Percentiles rank a stretch among this genome's conserved stretches.
Conservation (phyloP, 2,797 vertebrate genomes). For the Molossus alvarezi region DNA sequence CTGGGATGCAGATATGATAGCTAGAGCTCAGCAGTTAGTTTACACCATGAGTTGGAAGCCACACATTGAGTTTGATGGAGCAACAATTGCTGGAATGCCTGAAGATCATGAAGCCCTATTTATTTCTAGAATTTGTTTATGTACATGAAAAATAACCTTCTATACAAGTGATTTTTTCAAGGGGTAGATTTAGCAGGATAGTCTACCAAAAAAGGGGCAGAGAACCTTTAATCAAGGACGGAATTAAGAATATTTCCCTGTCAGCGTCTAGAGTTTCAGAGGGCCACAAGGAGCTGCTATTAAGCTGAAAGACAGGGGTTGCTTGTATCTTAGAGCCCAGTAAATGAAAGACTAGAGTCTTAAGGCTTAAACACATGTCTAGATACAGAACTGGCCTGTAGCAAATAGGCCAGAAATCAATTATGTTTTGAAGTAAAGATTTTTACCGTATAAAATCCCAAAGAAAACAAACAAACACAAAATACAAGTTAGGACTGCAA, state of each 20-base stretch:
- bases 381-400: neutral
- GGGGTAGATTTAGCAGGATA: neutral
- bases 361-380: conserved; percentile 45
- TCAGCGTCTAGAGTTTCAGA: neutral
- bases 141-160: neutral
- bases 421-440: neutral
- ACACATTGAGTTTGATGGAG: neutral
- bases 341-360: conserved; percentile 29
- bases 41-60: neutral
- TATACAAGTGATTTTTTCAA: neutral
- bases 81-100: conserved; percentile 16
- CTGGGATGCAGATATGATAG: neutral
- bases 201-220: neutral
- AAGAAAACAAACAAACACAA: conserved; percentile 9
- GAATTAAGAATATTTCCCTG: conserved; percentile 23
- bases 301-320: neutral
- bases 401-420: conserved; percentile 12
- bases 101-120: neutral
- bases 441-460: conserved; percentile 3
- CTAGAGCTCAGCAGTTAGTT: neutral
- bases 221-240: neutral
- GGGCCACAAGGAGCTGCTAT: neutral
- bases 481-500: neutral
- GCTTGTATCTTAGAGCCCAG: neutral
- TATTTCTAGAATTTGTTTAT: conserved; percentile 39